phyloP scores from a whole-genome alignment of 2,113 vertebrate species.

The Bubo bubo region DNA sequence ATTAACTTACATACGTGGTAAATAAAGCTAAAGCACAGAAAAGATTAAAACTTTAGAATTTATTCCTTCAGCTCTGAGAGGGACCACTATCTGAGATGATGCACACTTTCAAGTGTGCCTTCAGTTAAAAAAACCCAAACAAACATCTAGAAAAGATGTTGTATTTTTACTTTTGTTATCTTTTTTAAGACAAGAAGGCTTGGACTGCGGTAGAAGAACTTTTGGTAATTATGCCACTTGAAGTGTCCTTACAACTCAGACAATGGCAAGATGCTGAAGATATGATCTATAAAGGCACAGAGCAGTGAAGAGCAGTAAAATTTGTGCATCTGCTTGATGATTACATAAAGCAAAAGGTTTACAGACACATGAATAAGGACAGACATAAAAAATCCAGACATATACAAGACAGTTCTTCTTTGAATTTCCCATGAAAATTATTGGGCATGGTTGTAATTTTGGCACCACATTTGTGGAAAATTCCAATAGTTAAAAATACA shows the following conservation, averaged over 20 bases:
- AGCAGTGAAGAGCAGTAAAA: background rate
- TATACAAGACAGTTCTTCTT: background rate
- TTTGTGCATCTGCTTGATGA: background rate
- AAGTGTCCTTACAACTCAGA: background rate
- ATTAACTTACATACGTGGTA: background rate
- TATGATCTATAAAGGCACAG: background rate
- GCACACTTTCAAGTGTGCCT: background rate
- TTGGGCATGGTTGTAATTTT: background rate
- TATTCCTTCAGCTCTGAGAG: background rate
- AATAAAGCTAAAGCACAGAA: background rate
- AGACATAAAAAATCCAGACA: background rate
- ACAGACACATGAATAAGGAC: background rate
- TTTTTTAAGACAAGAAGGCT: background rate
- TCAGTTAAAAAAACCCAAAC: background rate
- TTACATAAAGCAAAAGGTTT: background rate
- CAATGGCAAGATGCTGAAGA: background rate
- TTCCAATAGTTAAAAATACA: background rate
- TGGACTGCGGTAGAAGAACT: background rate
- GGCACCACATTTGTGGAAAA: background rate
- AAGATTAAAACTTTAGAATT: background rate
- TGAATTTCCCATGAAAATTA: background rate
- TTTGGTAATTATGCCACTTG: background rate
- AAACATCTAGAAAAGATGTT: background rate
- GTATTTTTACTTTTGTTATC: background rate
- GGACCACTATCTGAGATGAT: background rate